These are phyloP conservation scores for Mareca penelope DNA, from an alignment of 2,797 vertebrate genomes.

Conservation along the genomic window DNA sequence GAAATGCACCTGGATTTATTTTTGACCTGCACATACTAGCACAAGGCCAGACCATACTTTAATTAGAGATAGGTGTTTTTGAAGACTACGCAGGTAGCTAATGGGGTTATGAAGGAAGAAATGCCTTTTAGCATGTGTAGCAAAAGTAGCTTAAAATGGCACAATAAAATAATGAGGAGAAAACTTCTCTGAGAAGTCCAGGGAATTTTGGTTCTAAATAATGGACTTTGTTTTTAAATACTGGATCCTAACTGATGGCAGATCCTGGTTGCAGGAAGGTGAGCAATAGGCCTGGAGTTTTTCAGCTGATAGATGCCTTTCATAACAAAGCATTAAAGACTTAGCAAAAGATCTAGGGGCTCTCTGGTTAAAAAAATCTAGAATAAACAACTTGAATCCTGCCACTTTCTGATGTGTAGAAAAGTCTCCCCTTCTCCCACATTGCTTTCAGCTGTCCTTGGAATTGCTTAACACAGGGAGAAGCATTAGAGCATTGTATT, in stretches of 20 bases:
- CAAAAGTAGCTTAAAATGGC: not conserved
- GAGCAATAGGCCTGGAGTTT: slow-evolving; percentile 36
- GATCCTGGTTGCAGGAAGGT: slow-evolving; percentile 1
- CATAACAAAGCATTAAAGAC: slow-evolving; percentile 59
- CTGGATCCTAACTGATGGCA: not conserved
- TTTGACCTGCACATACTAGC: not conserved
- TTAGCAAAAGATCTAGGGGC: slow-evolving; percentile 21
- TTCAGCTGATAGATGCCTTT: slow-evolving; percentile 53
- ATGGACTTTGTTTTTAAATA: not conserved
- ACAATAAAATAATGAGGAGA: not conserved
- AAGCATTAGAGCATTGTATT: not conserved
- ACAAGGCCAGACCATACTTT: not conserved
- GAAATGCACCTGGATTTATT: not conserved
- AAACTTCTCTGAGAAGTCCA: not conserved
- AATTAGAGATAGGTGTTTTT: not conserved
- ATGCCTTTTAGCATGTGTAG: not conserved
- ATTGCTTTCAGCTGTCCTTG: not conserved
- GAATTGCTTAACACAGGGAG: not conserved
- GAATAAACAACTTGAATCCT: slow-evolving; percentile 46
- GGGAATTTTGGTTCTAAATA: not conserved
- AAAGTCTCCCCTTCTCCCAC: not conserved
- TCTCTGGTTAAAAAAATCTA: slow-evolving; percentile 24
- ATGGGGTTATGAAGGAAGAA: not conserved
- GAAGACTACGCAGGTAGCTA: not conserved
- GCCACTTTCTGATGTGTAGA: slow-evolving; percentile 14